phyloP scores from a whole-genome alignment of 1,140 invertebrate species.

The Cydia amplana region DNA sequence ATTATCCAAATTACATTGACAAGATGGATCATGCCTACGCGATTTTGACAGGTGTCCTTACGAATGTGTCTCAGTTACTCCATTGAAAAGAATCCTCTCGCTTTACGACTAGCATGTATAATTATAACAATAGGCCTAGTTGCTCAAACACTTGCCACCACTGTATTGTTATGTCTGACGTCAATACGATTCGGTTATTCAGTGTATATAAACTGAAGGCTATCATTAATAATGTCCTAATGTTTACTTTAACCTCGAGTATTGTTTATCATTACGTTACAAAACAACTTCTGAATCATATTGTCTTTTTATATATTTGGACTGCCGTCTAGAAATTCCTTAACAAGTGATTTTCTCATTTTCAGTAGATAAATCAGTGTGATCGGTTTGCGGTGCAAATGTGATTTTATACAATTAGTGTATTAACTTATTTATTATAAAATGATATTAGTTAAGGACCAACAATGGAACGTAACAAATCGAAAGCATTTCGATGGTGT shows the following conservation, averaged over 20 bases:
- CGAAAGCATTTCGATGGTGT: conserved; percentile 51
- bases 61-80: conserved; percentile 21
- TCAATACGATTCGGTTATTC: conserved; percentile 29
- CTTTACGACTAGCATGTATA: conserved; percentile 1
- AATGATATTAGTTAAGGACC: conserved; percentile 44
- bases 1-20: conserved; percentile 25
- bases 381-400: conserved; percentile 54
- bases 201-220: conserved; percentile 18
- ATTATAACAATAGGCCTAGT: conserved; percentile 22
- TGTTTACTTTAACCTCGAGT: conserved; percentile 23
- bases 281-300: neutral
- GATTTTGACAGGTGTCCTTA: conserved; percentile 31
- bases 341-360: conserved; percentile 27
- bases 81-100: conserved; percentile 30
- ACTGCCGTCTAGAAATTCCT: conserved; percentile 8
- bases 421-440: conserved; percentile 57
- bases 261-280: conserved; percentile 14
- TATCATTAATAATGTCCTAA: conserved; percentile 24
- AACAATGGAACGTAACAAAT: conserved; percentile 68
- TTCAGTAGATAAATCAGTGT: conserved; percentile 45
- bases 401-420: conserved; percentile 70
- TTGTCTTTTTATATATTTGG: neutral
- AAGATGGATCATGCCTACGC: conserved; percentile 25
- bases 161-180: conserved; percentile 20
- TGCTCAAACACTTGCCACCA: conserved; percentile 31